phyloP scores from a whole-genome alignment of 2,888 invertebrate species.

The Sarcophaga rosellei region DNA sequence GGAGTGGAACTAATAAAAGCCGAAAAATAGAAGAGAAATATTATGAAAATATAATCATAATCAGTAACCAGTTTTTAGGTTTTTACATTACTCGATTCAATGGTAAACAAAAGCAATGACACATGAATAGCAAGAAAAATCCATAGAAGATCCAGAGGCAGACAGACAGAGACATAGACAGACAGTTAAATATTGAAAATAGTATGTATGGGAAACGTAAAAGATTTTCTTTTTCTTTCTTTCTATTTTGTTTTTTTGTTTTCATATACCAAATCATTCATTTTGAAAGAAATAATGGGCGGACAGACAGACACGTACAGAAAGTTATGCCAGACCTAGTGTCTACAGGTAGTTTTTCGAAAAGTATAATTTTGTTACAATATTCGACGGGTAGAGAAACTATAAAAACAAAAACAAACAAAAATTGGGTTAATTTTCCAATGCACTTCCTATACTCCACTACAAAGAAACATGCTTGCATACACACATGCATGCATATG shows the following conservation, averaged over 20 bases:
- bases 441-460: background rate
- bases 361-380: constrained; percentile 49
- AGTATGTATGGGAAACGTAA: constrained; percentile 56
- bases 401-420: background rate
- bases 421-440: constrained; percentile 68
- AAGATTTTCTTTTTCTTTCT: constrained; percentile 48
- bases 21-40: constrained; percentile 40
- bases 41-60: constrained; percentile 46
- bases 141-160: background rate
- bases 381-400: constrained; percentile 45
- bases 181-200: constrained; percentile 20
- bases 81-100: no score
- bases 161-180: constrained; percentile 15
- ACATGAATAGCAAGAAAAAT: constrained; percentile 51
- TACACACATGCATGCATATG: constrained; percentile 19
- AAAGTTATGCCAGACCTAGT: constrained; percentile 54
- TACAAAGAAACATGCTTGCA: background rate
- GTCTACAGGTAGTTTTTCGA: constrained; percentile 61
- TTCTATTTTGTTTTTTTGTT: background rate
- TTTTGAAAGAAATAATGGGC: background rate
- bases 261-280: constrained; percentile 17
- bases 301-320: constrained; percentile 8
- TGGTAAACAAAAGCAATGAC: constrained; percentile 56
- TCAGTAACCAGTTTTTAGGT: constrained; percentile 34
- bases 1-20: constrained; percentile 60